Evolutionary conservation across 2,888 invertebrate species (phyloP), one percentile per base, ranked within the genome.

Genomic region (Tenthredo distinguenda): DNA sequence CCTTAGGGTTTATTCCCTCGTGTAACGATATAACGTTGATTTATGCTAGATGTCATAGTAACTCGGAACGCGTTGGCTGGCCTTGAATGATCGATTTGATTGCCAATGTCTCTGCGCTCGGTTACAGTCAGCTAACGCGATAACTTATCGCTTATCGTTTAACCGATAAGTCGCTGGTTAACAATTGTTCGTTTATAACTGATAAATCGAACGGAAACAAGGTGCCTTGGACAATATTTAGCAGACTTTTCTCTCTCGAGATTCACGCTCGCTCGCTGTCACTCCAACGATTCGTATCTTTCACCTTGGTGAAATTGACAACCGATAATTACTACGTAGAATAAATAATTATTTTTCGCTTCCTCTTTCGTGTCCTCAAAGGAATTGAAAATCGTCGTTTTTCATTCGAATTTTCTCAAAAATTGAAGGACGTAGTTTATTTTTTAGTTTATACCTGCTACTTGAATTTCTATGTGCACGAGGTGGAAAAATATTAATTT

Each of bases 41-140:
- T 31, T 10, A 81, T 62, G 21, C 26, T 26, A 81, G 4, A 62
- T 50, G 77, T 55, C 31, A 77, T 31, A 31, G 26, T 55, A 9
- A 21, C 26, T 43, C 43, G 40, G 34, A 77, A 26, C 31, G 21
- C 40, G 26, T 31, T 50, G 15, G 26, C 21, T 50, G 62, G 37
- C 81, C 81, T 81, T 81, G 58, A 81, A 15, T 62, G 26, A 81
- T 62, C 58, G 37, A 81, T 81, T 81, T 81, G 81, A 81, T 62
- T 81, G 81, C 62, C 81, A 81, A 81, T 81, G 81, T 81, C 81
- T 62, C 15, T 62, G 34, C 10, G 12, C 31, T 15, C 26, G 26
- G 21, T 47, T n/a, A 2, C 50, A 5, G 18, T 10, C 50, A 55
- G 50, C 50, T 77, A 47, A n/a, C 7, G 34, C 74, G 77, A 81